Evolutionary conservation across 2,888 invertebrate genomes (phyloP).

Genomic region (Dryococelus australis): DNA sequence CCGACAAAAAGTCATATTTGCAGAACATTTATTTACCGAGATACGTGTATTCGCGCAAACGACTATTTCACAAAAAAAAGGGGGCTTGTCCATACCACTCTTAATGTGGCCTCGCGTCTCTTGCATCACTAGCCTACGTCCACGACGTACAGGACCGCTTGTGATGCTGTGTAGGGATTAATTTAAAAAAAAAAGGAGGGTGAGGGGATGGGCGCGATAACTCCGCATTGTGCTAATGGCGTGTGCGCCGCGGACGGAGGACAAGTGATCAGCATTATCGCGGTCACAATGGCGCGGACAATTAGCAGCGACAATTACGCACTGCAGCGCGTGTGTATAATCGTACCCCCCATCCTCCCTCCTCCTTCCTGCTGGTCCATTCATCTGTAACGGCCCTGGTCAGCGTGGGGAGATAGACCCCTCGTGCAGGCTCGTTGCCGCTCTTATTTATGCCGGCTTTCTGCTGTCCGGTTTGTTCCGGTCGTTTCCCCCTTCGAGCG

Average conservation of each 20-base stretch:
- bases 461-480: too few species aligned
- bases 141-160: too few species aligned
- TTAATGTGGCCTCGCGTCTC: too few species aligned
- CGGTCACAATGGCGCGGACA: background rate
- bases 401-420: background rate
- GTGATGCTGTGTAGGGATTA: background rate
- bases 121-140: too few species aligned
- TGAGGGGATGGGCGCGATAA: background rate
- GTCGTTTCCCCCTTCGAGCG: too few species aligned
- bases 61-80: too few species aligned
- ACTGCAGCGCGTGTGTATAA: background rate
- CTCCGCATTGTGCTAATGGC: slow-evolving; percentile 8
- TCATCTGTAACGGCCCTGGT: background rate
- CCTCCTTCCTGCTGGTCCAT: background rate
- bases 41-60: too few species aligned
- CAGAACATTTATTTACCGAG: too few species aligned
- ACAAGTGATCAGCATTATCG: too few species aligned
- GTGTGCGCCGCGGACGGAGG: background rate
- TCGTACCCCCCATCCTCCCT: background rate
- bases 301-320: slow-evolving; percentile 11
- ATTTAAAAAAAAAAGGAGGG: background rate
- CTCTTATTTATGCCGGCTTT: background rate
- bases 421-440: background rate
- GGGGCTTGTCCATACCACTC: too few species aligned
- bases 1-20: too few species aligned